Conservation (phyloP, 2,113 vertebrate genomes). For the Takifugu flavidus region DNA sequence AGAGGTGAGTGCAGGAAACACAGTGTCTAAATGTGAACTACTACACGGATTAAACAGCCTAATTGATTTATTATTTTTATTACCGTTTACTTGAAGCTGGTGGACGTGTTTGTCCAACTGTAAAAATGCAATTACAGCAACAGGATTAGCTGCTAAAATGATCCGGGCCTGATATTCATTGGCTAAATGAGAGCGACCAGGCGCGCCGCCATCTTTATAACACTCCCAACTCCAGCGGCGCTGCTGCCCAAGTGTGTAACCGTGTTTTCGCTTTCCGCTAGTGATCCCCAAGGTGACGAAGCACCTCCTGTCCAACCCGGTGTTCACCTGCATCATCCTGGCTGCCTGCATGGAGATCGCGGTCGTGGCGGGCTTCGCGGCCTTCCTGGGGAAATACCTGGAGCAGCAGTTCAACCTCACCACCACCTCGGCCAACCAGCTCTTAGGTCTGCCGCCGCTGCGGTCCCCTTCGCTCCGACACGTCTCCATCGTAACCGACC, state of each 20-base stretch:
- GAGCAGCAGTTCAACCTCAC: conserved; percentile 99
- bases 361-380: conserved; percentile 92
- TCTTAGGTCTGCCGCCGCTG: conserved; percentile 81
- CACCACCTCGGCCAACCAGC: conserved; percentile 95
- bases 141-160: too few relatives aligned
- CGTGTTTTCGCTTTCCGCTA: conserved; percentile 38
- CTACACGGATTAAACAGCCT: too few relatives aligned
- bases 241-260: too few relatives aligned
- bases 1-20: conserved; percentile 76
- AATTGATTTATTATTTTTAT: too few relatives aligned
- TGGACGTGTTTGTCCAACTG: too few relatives aligned
- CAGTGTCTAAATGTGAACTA: too few relatives aligned
- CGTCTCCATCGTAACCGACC: too few relatives aligned
- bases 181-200: not conserved
- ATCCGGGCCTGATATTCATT: not conserved
- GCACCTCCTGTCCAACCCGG: conserved; percentile 93
- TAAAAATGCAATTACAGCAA: too few relatives aligned
- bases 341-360: conserved; percentile 98
- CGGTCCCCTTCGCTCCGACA: not conserved
- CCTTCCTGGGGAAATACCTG: conserved; percentile 95
- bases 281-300: conserved; percentile 97
- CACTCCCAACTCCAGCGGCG: too few relatives aligned
- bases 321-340: conserved; percentile 96
- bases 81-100: too few relatives aligned
- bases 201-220: too few relatives aligned